Conservation (phyloP, 2,888 invertebrate genomes). For the Drosophila histrio region DNA sequence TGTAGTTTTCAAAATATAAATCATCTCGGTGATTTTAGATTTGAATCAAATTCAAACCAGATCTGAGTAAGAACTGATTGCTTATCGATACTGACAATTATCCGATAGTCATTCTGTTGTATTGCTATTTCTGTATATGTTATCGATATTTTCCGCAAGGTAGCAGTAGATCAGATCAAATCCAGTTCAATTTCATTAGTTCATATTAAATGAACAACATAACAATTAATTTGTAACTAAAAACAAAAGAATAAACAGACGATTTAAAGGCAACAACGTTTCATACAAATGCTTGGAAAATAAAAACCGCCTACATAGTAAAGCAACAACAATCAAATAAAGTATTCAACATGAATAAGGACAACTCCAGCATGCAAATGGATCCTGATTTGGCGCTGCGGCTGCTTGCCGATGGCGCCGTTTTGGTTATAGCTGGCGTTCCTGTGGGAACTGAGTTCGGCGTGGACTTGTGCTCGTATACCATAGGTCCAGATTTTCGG, state of each 20-base stretch:
- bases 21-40: too few relatives aligned
- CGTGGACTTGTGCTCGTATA: constrained; percentile 94
- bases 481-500: constrained; percentile 93
- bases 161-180: background rate
- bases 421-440: constrained; percentile 92
- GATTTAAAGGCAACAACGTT: too few relatives aligned
- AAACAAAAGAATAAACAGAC: too few relatives aligned
- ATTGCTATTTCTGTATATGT: too few relatives aligned
- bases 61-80: too few relatives aligned
- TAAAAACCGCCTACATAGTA: background rate
- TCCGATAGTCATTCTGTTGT: too few relatives aligned
- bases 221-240: too few relatives aligned
- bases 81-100: too few relatives aligned
- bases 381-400: constrained; percentile 90
- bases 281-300: background rate
- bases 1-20: too few relatives aligned
- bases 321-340: background rate
- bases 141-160: constrained; percentile 10
- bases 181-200: background rate
- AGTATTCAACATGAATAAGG: constrained; percentile 60
- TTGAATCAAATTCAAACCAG: too few relatives aligned
- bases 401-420: constrained; percentile 92
- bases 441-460: constrained; percentile 97
- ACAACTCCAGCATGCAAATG: constrained; percentile 85
- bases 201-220: background rate